A percentile compares a stretch with the other conserved stretches of the same genome.
Conservation (phyloP, 2,888 invertebrate genomes). For the Nasonia oneida region DNA sequence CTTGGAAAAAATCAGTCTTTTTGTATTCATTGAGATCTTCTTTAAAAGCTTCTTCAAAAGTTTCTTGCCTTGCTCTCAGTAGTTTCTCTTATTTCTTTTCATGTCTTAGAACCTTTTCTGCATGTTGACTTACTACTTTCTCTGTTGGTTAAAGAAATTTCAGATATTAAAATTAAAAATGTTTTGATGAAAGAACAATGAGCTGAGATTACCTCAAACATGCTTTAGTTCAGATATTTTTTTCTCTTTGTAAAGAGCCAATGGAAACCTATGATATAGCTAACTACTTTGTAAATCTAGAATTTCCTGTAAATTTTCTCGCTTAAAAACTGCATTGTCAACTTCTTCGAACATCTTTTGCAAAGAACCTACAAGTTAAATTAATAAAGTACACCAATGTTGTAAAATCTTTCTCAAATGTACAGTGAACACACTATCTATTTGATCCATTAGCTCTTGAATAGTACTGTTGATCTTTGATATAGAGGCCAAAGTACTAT, state of each 20-base stretch:
- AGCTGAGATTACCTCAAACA: slow-evolving; percentile 80
- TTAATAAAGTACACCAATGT: background rate
- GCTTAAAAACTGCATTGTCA: slow-evolving; percentile 83
- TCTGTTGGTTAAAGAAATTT: slow-evolving; percentile 74
- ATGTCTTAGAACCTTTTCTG: slow-evolving; percentile 81
- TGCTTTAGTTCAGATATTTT: slow-evolving; percentile 82
- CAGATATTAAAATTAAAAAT: slow-evolving; percentile 59
- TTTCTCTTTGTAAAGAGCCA: slow-evolving; percentile 86
- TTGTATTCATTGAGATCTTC: slow-evolving; percentile 85
- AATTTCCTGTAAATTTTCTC: slow-evolving; percentile 86
- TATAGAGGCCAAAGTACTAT: slow-evolving; percentile 77
- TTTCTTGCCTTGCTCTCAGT: slow-evolving; percentile 84
- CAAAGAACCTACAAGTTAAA: slow-evolving; percentile 77
- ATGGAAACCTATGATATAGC: slow-evolving; percentile 86
- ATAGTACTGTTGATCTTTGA: slow-evolving; percentile 79
- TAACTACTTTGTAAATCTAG: slow-evolving; percentile 86
- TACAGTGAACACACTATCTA: slow-evolving; percentile 73
- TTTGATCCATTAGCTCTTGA: slow-evolving; percentile 79
- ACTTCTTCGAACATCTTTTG: slow-evolving; percentile 83
- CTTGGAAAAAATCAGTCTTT: slow-evolving; percentile 83
- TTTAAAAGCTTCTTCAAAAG: slow-evolving; percentile 86
- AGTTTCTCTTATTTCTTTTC: slow-evolving; percentile 82
- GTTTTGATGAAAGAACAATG: slow-evolving; percentile 51
- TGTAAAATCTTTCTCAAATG: slow-evolving; percentile 1
- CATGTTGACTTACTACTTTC: slow-evolving; percentile 82